Conservation (phyloP, 2,113 vertebrate genomes). For the Podiceps cristatus region DNA sequence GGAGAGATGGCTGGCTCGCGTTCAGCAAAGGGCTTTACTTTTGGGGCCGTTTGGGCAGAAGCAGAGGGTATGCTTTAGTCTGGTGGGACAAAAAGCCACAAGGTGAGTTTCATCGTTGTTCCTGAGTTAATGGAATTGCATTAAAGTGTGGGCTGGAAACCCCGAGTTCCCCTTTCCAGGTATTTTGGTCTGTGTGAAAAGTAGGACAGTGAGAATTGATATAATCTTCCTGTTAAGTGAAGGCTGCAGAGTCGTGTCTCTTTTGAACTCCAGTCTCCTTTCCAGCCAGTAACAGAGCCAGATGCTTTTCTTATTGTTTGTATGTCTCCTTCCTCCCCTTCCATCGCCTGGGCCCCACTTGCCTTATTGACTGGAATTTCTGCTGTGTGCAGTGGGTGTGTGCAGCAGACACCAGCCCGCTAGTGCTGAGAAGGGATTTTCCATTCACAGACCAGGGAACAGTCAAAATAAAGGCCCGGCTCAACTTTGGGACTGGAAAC, state of each 20-base stretch:
- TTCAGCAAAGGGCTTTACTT: slow-evolving; percentile 55
- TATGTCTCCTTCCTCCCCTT: slow-evolving; percentile 72
- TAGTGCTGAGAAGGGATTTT: slow-evolving; percentile 72
- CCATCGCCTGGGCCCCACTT: slow-evolving; percentile 68
- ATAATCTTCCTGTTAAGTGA: slow-evolving; percentile 49
- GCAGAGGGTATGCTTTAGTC: neutral
- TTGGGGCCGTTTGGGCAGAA: slow-evolving; percentile 11
- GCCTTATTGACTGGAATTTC: slow-evolving; percentile 75
- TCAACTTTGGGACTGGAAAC: slow-evolving; percentile 55
- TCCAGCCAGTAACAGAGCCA: slow-evolving; percentile 69
- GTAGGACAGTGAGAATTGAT: slow-evolving; percentile 49
- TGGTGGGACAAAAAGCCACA: neutral
- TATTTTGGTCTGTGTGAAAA: slow-evolving; percentile 47
- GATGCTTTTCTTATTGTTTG: slow-evolving; percentile 77
- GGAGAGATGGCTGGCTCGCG: slow-evolving; percentile 71
- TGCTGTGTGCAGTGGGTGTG: slow-evolving; percentile 75
- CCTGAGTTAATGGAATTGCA: slow-evolving; percentile 10
- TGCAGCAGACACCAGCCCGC: slow-evolving; percentile 67
- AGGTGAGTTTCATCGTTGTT: neutral
- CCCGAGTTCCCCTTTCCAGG: neutral
- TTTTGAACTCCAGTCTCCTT: slow-evolving; percentile 61
- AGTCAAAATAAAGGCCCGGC: slow-evolving; percentile 66
- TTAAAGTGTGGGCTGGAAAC: slow-evolving; percentile 22
- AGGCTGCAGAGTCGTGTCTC: slow-evolving; percentile 35
- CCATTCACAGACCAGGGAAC: slow-evolving; percentile 68